These are phyloP conservation scores for Lepus oiostolus DNA, from an alignment of 2,797 vertebrate species.

Conservation along the genomic window DNA sequence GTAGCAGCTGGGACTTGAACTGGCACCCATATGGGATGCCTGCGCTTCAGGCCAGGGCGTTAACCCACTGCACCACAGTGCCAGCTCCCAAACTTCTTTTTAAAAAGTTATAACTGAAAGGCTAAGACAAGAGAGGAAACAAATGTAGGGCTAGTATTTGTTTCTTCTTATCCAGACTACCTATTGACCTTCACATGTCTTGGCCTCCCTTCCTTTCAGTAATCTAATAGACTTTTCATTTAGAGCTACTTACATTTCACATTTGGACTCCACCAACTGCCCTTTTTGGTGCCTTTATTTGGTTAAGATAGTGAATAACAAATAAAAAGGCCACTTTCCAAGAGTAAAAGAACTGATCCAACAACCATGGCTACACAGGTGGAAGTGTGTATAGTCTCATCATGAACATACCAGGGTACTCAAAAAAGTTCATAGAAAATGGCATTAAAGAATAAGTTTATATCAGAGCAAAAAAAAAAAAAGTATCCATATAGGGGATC, in stretches of 20 bases:
- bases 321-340: not conserved
- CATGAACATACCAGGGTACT: not conserved
- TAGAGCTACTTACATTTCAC: not conserved
- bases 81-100: too few species aligned
- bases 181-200: not conserved
- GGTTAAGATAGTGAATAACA: not conserved
- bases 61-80: too few species aligned
- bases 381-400: not conserved
- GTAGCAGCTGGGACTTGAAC: too few species aligned
- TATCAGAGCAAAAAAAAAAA: too few species aligned
- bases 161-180: not conserved
- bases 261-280: not conserved
- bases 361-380: not conserved
- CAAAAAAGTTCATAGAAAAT: too few species aligned
- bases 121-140: not conserved
- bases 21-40: too few species aligned
- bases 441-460: too few species aligned
- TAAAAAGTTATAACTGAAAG: not conserved
- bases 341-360: not conserved
- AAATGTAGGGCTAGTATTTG: not conserved
- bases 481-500: too few species aligned
- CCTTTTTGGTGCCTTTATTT: slow-evolving; percentile 23
- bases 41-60: too few species aligned
- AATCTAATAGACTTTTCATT: not conserved
- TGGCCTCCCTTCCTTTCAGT: not conserved